Percentiles rank a stretch among this genome's conserved stretches.
These are phyloP conservation scores for Diarsia dahlii DNA, from an alignment of 2,888 invertebrate species.

Conservation along the genomic window DNA sequence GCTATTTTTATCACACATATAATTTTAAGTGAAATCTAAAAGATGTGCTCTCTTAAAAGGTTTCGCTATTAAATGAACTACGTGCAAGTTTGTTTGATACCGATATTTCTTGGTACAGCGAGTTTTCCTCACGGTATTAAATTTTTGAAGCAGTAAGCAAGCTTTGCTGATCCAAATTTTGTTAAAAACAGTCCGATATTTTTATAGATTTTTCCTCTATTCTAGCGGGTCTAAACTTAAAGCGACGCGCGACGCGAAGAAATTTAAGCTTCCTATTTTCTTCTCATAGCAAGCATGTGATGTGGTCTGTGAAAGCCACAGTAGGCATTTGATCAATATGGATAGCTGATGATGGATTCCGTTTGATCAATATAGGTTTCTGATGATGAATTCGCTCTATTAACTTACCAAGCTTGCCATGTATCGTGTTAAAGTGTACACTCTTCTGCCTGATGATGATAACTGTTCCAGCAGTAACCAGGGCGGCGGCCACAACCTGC, in stretches of 20 bases:
- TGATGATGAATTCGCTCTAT: background rate
- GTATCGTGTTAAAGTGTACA: constrained; percentile 68
- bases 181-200: background rate
- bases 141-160: background rate
- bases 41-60: background rate
- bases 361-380: no score
- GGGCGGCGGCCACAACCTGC: constrained; percentile 65
- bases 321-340: background rate
- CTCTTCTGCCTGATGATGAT: constrained; percentile 63
- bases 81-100: background rate
- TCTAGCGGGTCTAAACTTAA: background rate
- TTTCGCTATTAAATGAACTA: constrained; percentile 6
- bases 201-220: background rate
- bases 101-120: background rate
- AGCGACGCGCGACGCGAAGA: no score
- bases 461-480: constrained; percentile 66
- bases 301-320: background rate
- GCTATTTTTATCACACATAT: constrained; percentile 33
- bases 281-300: background rate
- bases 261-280: background rate
- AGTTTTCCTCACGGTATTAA: background rate
- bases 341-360: no score
- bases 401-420: constrained; percentile 69
- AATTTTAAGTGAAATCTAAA: constrained; percentile 21
- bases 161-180: background rate